A percentile compares a stretch with the other conserved stretches of the same genome.
phyloP scores from a whole-genome alignment of 2,113 vertebrate genomes.

The Hyla sarda region DNA sequence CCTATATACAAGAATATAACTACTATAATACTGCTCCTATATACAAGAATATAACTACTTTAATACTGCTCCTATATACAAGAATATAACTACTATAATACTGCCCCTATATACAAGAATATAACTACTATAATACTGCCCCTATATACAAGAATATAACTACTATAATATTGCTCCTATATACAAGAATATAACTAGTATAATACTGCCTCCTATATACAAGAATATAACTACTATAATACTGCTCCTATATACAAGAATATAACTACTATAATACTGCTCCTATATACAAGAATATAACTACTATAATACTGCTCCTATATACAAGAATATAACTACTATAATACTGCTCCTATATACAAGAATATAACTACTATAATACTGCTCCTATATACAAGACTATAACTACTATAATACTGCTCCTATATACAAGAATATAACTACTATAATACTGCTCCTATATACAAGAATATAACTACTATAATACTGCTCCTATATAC shows the following conservation, averaged over 20 bases:
- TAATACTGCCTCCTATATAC: not conserved
- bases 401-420: not conserved
- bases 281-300: not conserved
- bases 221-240: not conserved
- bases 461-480: not conserved
- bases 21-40: not conserved
- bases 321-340: not conserved
- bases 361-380: not conserved
- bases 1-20: too few species aligned
- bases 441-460: not conserved
- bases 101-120: not conserved
- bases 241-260: not conserved
- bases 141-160: not conserved
- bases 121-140: too few species aligned
- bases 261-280: not conserved
- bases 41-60: not conserved
- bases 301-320: not conserved
- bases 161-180: too few species aligned
- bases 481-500: not conserved
- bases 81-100: too few species aligned
- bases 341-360: not conserved
- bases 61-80: too few species aligned
- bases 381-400: not conserved
- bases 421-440: not conserved
- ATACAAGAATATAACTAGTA: not conserved